phyloP scores from a whole-genome alignment of 2,888 invertebrate species.

The Morpho helenor region DNA sequence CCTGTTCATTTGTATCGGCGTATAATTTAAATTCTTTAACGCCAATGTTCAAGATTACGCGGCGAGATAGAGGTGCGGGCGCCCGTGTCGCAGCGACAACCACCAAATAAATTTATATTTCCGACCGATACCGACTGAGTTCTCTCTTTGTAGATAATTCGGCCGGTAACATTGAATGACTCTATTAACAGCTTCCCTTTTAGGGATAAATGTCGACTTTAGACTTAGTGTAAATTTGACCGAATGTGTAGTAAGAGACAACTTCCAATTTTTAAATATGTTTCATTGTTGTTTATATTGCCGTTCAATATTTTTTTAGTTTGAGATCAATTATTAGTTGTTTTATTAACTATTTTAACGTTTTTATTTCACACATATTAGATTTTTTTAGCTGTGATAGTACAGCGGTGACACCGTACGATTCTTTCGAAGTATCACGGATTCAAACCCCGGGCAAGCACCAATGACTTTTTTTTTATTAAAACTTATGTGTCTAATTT shows the following conservation, averaged over 20 bases:
- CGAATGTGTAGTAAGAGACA: constrained; percentile 50
- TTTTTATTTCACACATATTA: no score
- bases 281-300: neutral
- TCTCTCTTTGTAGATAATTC: constrained; percentile 78
- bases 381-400: no score
- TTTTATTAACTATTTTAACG: no score
- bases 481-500: no score
- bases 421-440: no score
- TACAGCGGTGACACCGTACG: no score
- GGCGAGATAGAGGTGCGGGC: constrained; percentile 72
- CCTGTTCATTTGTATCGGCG: constrained; percentile 77
- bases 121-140: constrained; percentile 69
- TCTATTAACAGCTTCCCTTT: constrained; percentile 80
- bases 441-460: no score
- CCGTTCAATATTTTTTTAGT: no score
- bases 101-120: constrained; percentile 78
- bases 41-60: constrained; percentile 79
- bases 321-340: no score
- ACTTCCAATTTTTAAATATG: neutral
- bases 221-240: constrained; percentile 45
- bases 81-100: constrained; percentile 72
- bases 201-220: constrained; percentile 74
- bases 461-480: no score
- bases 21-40: constrained; percentile 80
- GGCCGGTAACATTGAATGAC: constrained; percentile 77